Percentiles rank a stretch among this genome's conserved stretches.
phyloP scores from a whole-genome alignment of 1,140 invertebrate genomes.

The Varroa destructor region DNA sequence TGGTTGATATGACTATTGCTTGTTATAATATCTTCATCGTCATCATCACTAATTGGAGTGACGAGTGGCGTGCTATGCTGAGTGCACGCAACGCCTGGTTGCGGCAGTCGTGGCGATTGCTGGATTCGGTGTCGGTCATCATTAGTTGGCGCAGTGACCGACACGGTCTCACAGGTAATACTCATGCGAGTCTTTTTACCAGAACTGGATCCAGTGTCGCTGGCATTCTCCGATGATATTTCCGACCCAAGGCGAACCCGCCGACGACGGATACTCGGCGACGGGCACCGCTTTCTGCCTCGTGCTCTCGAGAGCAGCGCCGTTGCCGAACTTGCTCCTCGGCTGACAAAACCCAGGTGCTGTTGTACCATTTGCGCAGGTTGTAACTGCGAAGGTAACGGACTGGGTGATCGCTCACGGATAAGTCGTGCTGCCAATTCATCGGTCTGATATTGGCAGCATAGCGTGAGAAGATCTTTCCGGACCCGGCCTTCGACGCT shows the following conservation, averaged over 20 bases:
- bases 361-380: neutral
- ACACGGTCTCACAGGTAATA: slow-evolving; percentile 19
- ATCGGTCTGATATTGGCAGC: slow-evolving; percentile 17
- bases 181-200: slow-evolving; percentile 22
- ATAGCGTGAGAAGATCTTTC: slow-evolving; percentile 20
- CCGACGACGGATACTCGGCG: too few relatives aligned
- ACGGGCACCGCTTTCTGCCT: too few relatives aligned
- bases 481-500: neutral
- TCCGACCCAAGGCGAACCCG: too few relatives aligned
- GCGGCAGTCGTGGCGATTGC: slow-evolving; percentile 25
- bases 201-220: neutral
- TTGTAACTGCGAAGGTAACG: slow-evolving; percentile 15
- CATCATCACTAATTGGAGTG: slow-evolving; percentile 3
- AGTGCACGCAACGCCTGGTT: neutral
- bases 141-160: neutral
- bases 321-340: neutral
- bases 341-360: neutral
- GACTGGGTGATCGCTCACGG: slow-evolving; percentile 9
- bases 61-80: slow-evolving; percentile 20
- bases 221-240: slow-evolving; percentile 2
- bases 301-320: too few relatives aligned
- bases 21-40: neutral
- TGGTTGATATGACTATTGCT: too few relatives aligned
- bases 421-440: slow-evolving; percentile 15
- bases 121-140: neutral